phyloP scores from a whole-genome alignment of 1,140 invertebrate genomes.

The Drosophila rufa region DNA sequence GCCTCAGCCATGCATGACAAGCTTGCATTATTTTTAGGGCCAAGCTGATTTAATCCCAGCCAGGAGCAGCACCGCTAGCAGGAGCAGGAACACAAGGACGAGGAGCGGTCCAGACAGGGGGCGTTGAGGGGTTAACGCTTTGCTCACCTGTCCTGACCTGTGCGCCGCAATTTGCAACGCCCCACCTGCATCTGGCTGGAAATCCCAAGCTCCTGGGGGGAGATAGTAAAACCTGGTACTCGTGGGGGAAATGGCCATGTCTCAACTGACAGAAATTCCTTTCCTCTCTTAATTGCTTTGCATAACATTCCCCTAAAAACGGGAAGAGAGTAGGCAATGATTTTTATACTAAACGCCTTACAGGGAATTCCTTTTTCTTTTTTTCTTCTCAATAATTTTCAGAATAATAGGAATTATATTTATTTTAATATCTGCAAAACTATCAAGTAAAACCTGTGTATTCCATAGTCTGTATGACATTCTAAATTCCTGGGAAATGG shows the following conservation, averaged over 20 bases:
- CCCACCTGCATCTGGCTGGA: constrained; percentile 29
- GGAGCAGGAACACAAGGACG: background rate
- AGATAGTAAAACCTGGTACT: background rate
- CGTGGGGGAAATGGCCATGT: background rate
- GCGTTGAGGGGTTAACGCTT: constrained; percentile 56
- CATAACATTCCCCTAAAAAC: too few relatives aligned
- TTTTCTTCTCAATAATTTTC: background rate
- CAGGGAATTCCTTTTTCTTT: too few relatives aligned
- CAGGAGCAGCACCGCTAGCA: constrained; percentile 8
- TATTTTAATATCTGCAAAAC: background rate
- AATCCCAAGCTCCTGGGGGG: constrained; percentile 1
- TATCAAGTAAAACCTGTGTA: background rate
- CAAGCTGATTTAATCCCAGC: constrained; percentile 74
- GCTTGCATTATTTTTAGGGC: constrained; percentile 74
- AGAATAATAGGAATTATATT: background rate
- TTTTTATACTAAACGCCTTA: too few relatives aligned
- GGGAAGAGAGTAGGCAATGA: too few relatives aligned
- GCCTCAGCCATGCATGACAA: constrained; percentile 68
- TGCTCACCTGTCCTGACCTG: constrained; percentile 45
- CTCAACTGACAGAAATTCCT: background rate
- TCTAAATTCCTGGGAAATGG: background rate
- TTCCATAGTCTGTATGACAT: background rate
- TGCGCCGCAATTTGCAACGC: constrained; percentile 55
- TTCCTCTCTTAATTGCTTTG: background rate
- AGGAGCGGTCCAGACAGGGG: constrained; percentile 28